Percentiles rank a stretch among this genome's conserved stretches.
These are phyloP conservation scores for Gryllus bimaculatus DNA, from an alignment of 1,140 invertebrate species.

Conservation along the genomic window DNA sequence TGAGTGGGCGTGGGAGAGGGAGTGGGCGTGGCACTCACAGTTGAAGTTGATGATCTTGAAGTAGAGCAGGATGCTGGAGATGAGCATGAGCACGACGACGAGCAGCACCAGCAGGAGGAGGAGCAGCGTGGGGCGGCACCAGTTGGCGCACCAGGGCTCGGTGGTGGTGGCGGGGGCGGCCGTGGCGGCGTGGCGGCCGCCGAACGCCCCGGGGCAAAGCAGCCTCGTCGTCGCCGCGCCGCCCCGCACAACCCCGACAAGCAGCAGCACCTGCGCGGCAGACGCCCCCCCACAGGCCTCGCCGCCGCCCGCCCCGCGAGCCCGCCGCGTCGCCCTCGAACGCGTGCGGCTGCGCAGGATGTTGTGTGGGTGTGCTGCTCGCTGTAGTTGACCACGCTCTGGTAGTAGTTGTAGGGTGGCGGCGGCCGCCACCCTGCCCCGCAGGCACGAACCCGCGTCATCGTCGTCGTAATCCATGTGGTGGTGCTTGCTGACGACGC, in stretches of 20 bases:
- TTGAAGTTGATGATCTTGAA: conserved; percentile 33
- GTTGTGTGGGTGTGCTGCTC: conserved; percentile 25
- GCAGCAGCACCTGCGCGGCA: conserved; percentile 24
- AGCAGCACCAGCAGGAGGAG: conserved; percentile 42
- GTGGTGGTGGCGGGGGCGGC: conserved; percentile 23
- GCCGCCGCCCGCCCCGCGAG: conserved; percentile 23
- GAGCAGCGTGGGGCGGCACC: conserved; percentile 43
- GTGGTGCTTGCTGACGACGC: conserved; percentile 38
- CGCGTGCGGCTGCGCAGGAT: conserved; percentile 35
- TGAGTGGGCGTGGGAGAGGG: too few relatives aligned
- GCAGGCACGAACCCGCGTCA: conserved; percentile 37
- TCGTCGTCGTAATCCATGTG: conserved; percentile 43
- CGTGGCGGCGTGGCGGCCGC: conserved; percentile 23
- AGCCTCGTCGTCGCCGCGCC: conserved; percentile 9
- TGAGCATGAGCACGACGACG: conserved; percentile 44
- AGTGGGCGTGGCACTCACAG: not conserved
- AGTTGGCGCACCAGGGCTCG: conserved; percentile 31
- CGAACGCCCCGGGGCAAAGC: conserved; percentile 13
- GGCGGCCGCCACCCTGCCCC: conserved; percentile 25
- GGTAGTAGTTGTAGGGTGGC: conserved; percentile 36
- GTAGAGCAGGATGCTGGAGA: conserved; percentile 46
- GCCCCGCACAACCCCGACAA: conserved; percentile 8
- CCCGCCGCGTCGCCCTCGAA: conserved; percentile 33
- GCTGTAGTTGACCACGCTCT: conserved; percentile 42
- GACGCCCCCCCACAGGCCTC: conserved; percentile 23